Conservation (phyloP, 2,113 vertebrate genomes). For the Bubo scandiacus region DNA sequence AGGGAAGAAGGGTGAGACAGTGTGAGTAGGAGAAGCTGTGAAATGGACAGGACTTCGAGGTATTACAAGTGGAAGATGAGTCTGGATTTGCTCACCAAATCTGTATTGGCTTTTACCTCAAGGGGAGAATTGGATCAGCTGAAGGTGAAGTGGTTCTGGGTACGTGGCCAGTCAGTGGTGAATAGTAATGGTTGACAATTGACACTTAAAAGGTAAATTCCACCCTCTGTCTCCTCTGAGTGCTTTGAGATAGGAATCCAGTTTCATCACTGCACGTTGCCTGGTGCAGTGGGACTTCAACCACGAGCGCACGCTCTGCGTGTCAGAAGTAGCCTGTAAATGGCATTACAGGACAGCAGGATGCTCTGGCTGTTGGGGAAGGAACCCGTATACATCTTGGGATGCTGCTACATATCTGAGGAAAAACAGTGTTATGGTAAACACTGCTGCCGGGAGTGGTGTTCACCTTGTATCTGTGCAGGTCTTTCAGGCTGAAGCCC, state of each 20-base stretch:
- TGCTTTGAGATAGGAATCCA: background rate
- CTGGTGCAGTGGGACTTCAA: background rate
- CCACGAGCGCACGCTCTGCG: background rate
- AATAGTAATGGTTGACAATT: background rate
- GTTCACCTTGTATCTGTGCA: background rate
- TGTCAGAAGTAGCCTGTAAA: background rate
- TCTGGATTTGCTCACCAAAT: background rate
- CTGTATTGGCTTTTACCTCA: background rate
- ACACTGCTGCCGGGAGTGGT: background rate
- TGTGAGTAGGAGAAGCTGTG: background rate
- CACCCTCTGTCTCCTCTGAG: background rate
- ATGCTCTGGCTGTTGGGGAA: background rate
- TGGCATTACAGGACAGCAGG: background rate
- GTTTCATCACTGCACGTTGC: accelerated
- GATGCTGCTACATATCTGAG: background rate
- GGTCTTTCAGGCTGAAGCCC: background rate
- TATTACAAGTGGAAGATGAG: background rate
- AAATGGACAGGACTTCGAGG: background rate
- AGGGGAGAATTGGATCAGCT: background rate
- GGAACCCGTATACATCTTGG: background rate
- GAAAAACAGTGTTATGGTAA: background rate
- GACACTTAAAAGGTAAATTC: background rate
- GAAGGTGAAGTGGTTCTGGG: background rate
- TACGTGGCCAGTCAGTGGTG: background rate
- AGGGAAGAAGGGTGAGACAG: background rate